These are phyloP conservation scores for Lutjanus erythropterus DNA, from an alignment of 2,113 vertebrate species.

Conservation along the genomic window DNA sequence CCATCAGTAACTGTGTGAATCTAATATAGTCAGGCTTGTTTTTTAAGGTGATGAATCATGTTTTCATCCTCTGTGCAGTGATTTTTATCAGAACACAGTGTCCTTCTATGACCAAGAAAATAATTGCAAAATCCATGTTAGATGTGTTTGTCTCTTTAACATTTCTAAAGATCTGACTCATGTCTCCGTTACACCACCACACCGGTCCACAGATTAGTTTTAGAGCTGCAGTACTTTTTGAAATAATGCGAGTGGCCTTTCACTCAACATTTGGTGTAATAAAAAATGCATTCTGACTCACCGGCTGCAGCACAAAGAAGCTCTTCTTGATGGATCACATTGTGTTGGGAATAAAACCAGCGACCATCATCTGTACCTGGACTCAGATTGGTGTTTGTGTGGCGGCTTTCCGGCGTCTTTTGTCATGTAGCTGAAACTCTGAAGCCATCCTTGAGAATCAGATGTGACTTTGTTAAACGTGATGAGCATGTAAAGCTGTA, in stretches of 20 bases:
- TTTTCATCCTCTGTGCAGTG: neutral
- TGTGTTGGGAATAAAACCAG: slow-evolving; percentile 3
- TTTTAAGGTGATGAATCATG: neutral
- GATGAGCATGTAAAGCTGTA: neutral
- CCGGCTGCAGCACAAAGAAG: slow-evolving; percentile 15
- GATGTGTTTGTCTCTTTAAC: neutral
- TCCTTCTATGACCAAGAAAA: neutral
- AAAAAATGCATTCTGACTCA: slow-evolving; percentile 34
- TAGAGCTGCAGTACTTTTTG: neutral
- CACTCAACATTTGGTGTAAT: neutral
- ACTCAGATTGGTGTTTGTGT: neutral
- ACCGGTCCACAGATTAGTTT: neutral
- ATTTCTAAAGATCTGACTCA: slow-evolving; percentile 30
- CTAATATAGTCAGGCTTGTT: neutral
- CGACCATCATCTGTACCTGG: neutral
- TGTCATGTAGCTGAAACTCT: neutral
- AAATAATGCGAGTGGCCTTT: slow-evolving; percentile 21
- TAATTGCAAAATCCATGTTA: neutral
- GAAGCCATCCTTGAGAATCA: neutral
- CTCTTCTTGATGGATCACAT: neutral
- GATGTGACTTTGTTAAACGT: neutral
- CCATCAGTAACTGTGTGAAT: no score
- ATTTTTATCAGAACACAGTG: neutral
- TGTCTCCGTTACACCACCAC: neutral
- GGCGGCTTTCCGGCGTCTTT: neutral